Conservation (phyloP, 2,113 vertebrate genomes). For the Takifugu bimaculatus region DNA sequence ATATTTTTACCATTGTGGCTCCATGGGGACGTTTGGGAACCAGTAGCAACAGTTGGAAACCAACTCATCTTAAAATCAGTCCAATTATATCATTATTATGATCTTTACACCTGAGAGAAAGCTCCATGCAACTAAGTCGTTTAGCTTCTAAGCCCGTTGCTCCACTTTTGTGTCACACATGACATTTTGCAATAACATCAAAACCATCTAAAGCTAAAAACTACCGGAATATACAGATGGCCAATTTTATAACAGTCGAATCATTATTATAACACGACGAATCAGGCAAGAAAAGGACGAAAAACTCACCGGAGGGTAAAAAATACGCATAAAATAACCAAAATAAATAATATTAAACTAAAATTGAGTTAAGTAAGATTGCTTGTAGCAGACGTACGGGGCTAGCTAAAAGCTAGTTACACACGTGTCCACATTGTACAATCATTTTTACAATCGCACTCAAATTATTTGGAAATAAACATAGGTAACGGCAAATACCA, state of each 20-base stretch:
- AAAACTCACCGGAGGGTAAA: no score
- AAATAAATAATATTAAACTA: neutral
- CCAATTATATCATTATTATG: neutral
- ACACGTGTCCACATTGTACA: conserved; percentile 61
- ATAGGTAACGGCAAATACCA: neutral
- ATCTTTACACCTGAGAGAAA: neutral
- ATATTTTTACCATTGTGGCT: neutral
- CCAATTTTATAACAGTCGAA: neutral
- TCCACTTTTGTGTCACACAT: no score
- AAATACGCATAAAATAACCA: neutral
- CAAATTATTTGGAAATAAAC: neutral
- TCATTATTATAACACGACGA: neutral
- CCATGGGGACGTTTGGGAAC: no score
- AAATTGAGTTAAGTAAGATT: neutral
- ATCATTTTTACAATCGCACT: no score
- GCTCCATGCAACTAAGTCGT: neutral
- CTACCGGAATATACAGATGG: no score
- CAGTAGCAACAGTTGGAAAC: no score
- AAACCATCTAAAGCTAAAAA: no score
- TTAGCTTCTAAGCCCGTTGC: no score
- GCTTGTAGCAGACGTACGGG: conserved; percentile 42
- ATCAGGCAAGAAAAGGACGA: neutral
- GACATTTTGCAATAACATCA: no score
- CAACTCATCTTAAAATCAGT: neutral
- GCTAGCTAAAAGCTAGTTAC: conserved; percentile 50